phyloP scores from a whole-genome alignment of 2,888 invertebrate species.

The Capitulum mitella region DNA sequence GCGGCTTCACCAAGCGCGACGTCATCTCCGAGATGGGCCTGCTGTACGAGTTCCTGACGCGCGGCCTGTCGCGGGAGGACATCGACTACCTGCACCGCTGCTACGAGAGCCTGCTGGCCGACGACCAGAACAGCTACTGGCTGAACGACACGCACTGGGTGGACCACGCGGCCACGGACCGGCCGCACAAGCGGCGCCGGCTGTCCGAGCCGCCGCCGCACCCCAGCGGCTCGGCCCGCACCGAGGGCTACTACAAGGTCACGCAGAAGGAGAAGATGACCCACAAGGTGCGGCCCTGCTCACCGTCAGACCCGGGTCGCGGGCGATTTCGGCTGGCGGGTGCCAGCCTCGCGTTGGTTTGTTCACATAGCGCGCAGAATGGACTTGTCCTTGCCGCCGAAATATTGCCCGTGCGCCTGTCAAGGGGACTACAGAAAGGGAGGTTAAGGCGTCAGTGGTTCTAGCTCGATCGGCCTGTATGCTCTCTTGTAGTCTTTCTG shows the following conservation, averaged over 20 bases:
- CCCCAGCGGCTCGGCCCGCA: slow-evolving; percentile 77
- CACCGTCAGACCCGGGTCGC: too few species aligned
- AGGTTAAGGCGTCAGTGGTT: too few species aligned
- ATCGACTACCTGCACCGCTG: slow-evolving; percentile 69
- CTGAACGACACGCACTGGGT: slow-evolving; percentile 96
- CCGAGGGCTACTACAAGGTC: slow-evolving; percentile 86
- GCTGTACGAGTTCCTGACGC: slow-evolving; percentile 81
- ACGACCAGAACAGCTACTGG: slow-evolving; percentile 69
- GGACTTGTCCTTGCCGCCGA: too few species aligned
- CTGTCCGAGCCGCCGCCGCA: slow-evolving; percentile 65
- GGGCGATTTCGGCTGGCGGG: too few species aligned
- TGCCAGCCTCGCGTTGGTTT: too few species aligned
- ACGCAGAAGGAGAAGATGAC: slow-evolving; percentile 78
- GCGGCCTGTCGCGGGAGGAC: slow-evolving; percentile 83
- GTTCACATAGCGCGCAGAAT: too few species aligned
- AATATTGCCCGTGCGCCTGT: too few species aligned
- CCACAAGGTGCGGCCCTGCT: slow-evolving; percentile 71
- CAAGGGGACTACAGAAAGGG: too few species aligned
- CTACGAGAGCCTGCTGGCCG: slow-evolving; percentile 73
- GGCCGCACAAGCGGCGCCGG: slow-evolving; percentile 61
- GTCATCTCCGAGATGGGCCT: slow-evolving; percentile 65
- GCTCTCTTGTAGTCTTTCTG: too few species aligned
- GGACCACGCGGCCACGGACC: slow-evolving; percentile 59
- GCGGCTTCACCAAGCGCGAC: slow-evolving; percentile 41
- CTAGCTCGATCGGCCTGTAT: too few species aligned